Evolutionary conservation across 2,888 invertebrate species (phyloP), one percentile per base, ranked within the genome.

Genomic region (Eilema sororculum): DNA sequence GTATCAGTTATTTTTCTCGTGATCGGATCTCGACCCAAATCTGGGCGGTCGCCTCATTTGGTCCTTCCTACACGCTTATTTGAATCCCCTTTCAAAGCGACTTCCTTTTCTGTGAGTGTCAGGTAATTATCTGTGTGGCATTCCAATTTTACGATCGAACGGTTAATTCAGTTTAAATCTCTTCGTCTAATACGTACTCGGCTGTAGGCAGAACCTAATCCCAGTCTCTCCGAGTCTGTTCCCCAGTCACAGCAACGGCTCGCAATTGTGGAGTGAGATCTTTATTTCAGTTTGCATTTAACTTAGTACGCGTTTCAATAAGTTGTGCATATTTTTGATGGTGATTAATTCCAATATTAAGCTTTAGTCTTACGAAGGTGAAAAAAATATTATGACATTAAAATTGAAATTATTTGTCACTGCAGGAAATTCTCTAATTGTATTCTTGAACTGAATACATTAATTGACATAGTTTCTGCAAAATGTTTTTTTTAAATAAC

Each of bases 81-180:
- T 94, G 94, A 94, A 94, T 94, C 93, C 90, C 87, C 89, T 91
- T 91, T 91, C 93, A 90, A 89, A 91, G 91, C 89, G 93, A 92
- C 91, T 93, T 94, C 94, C 94, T 95, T 93, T 93, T 91, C 95
- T 95, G 95, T 95, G 95, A 95, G 95, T 95, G 95, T 95, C 95
- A 95, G 95, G 94, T 95, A 95, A 95, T 95, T 95, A 95, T 95
- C 95, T 95, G 92, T 94, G 95, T 94, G 95, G 95, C 94, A 93
- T 95, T 94, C 93, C 95, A 95, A 95, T 95, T 95, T 95, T 95
- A 94, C 95, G 93, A 94, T 94, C 93, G 95, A 95, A 94, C 89
- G 94, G 94, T 92, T 94, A 95, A 95, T 93, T 95, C 94, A 94
- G 93, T 95, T 95, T 95, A 95, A 95, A 95, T 95, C 94, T 94